Conservation (phyloP, 2,113 vertebrate species). For the Daphoenositta chrysoptera region DNA sequence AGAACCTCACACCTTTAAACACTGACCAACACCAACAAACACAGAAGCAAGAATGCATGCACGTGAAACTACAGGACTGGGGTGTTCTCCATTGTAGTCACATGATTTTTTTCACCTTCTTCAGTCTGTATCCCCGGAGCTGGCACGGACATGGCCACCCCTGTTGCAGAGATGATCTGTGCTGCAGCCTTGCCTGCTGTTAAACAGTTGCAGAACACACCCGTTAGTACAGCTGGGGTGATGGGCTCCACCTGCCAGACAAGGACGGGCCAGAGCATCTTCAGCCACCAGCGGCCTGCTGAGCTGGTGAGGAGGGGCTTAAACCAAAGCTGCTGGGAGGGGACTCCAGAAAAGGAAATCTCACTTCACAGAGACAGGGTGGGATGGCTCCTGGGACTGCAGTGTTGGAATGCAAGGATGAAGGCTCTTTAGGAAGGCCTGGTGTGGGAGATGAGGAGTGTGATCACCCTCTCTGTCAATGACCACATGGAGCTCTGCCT, state of each 20-base stretch:
- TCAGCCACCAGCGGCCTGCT: not conserved
- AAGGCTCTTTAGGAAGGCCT: not conserved
- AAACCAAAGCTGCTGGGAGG: not conserved
- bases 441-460: not conserved
- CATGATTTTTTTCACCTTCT: constrained; percentile 43
- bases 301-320: not conserved
- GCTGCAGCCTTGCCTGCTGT: constrained; percentile 86
- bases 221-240: not conserved
- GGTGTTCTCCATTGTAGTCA: not conserved
- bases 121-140: constrained; percentile 81
- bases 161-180: constrained; percentile 92
- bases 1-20: not conserved
- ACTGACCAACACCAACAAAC: not conserved
- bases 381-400: not conserved
- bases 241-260: not conserved
- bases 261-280: not conserved
- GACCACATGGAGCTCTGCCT: not conserved
- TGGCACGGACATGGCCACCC: constrained; percentile 83
- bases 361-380: not conserved
- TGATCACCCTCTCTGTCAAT: not conserved
- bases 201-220: not conserved
- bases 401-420: not conserved
- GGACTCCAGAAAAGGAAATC: not conserved
- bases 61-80: not conserved
- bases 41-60: not conserved